Evolutionary conservation across 2,888 invertebrate species (phyloP).

Genomic region (Neocrepidodera transversa): DNA sequence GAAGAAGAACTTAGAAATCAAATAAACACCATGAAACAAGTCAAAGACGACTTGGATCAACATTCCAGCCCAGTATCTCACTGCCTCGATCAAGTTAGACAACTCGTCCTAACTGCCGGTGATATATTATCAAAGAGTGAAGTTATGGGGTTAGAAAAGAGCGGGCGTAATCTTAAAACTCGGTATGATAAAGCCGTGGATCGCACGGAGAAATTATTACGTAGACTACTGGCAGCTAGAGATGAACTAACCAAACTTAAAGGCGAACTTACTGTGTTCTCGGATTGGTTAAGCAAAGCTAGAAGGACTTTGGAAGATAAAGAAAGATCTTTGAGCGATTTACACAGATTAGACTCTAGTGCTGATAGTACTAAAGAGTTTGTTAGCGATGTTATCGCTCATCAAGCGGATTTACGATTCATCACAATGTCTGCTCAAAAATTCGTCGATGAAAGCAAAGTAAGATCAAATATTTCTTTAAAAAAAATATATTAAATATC

Average conservation of each 20-base stretch:
- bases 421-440: constrained; percentile 97
- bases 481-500: not conserved
- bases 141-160: constrained; percentile 85
- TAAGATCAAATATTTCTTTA: constrained; percentile 57
- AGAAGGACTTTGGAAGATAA: constrained; percentile 83
- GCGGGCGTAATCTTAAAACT: constrained; percentile 82
- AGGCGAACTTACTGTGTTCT: constrained; percentile 81
- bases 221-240: constrained; percentile 77
- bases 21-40: constrained; percentile 87
- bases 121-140: constrained; percentile 93
- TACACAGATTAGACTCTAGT: constrained; percentile 74
- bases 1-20: constrained; percentile 87
- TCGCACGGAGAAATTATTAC: constrained; percentile 78
- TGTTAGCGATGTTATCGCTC: constrained; percentile 92
- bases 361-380: constrained; percentile 86
- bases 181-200: constrained; percentile 84
- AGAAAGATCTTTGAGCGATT: constrained; percentile 80
- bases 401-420: constrained; percentile 94
- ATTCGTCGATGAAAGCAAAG: constrained; percentile 94
- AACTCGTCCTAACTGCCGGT: constrained; percentile 86
- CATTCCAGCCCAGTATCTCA: constrained; percentile 84
- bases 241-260: constrained; percentile 90
- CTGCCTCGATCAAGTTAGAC: constrained; percentile 88
- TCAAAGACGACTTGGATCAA: constrained; percentile 88
- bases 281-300: constrained; percentile 84